Evolutionary conservation across 2,888 invertebrate species (phyloP).

Genomic region (Keiferia lycopersicella): DNA sequence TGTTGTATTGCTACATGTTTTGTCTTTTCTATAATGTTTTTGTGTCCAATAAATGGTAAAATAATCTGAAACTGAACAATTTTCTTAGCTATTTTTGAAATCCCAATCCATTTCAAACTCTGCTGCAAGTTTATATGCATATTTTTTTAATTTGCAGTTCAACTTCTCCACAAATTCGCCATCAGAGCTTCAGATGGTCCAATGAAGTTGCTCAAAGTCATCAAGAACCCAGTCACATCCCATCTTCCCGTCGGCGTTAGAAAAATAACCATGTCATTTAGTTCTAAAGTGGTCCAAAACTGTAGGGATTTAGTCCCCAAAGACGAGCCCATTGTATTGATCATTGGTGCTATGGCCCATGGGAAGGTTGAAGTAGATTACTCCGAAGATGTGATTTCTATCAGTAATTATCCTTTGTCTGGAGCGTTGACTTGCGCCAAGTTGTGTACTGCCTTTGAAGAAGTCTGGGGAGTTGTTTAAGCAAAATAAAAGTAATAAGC

Average conservation of each 20-base stretch:
- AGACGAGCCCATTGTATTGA: conserved; percentile 92
- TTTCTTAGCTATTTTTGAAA: too few relatives aligned
- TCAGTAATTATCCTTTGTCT: conserved; percentile 98
- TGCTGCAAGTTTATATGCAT: neutral
- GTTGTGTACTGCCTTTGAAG: conserved; percentile 96
- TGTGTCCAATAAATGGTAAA: too few relatives aligned
- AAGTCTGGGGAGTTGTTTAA: conserved; percentile 90
- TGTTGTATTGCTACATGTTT: too few relatives aligned
- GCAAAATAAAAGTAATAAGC: conserved; percentile 5
- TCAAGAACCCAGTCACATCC: conserved; percentile 97
- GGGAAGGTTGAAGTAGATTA: conserved; percentile 95
- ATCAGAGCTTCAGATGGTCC: conserved; percentile 95
- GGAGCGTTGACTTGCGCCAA: conserved; percentile 98
- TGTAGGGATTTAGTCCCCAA: conserved; percentile 90
- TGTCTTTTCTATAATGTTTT: too few relatives aligned
- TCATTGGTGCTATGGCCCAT: conserved; percentile 98
- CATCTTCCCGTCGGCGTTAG: conserved; percentile 97
- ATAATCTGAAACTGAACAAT: too few relatives aligned
- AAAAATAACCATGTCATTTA: conserved; percentile 95
- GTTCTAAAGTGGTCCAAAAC: conserved; percentile 85
- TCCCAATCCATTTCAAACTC: too few relatives aligned
- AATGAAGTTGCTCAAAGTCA: conserved; percentile 95
- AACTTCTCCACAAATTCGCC: conserved; percentile 96
- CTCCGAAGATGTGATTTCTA: conserved; percentile 93
- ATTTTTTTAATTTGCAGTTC: conserved; percentile 84